These are phyloP conservation scores for Troides aeacus DNA, from an alignment of 2,888 invertebrate species.

Conservation along the genomic window DNA sequence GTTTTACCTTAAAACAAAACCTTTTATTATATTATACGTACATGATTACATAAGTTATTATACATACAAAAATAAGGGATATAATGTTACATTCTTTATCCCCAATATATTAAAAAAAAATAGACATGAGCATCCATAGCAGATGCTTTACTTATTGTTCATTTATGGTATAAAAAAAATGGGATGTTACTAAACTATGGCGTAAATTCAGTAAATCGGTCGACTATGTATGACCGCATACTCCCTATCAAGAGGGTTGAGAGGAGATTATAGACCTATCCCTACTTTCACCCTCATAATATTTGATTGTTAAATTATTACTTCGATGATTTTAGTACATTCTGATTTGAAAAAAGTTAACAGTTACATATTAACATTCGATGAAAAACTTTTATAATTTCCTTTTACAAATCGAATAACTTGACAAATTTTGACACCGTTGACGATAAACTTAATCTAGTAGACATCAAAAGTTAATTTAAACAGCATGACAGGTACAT, in stretches of 20 bases:
- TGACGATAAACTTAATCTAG: constrained; percentile 54
- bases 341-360: constrained; percentile 17
- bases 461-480: constrained; percentile 71
- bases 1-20: too few species aligned
- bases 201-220: constrained; percentile 50
- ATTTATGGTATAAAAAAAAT: constrained; percentile 39
- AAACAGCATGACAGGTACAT: constrained; percentile 66
- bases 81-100: background rate
- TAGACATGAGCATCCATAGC: background rate
- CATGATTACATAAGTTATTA: too few species aligned
- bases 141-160: constrained; percentile 12
- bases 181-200: constrained; percentile 47
- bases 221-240: constrained; percentile 51
- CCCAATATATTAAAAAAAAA: background rate
- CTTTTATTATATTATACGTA: too few species aligned
- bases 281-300: constrained; percentile 47
- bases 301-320: constrained; percentile 42
- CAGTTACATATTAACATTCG: background rate
- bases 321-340: constrained; percentile 27
- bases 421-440: constrained; percentile 46
- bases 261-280: constrained; percentile 53
- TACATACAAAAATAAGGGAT: too few species aligned
- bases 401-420: background rate
- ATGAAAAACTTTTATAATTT: background rate
- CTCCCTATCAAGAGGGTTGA: constrained; percentile 40